phyloP scores from a whole-genome alignment of 2,888 invertebrate genomes.

The Rhagonycha lutea region DNA sequence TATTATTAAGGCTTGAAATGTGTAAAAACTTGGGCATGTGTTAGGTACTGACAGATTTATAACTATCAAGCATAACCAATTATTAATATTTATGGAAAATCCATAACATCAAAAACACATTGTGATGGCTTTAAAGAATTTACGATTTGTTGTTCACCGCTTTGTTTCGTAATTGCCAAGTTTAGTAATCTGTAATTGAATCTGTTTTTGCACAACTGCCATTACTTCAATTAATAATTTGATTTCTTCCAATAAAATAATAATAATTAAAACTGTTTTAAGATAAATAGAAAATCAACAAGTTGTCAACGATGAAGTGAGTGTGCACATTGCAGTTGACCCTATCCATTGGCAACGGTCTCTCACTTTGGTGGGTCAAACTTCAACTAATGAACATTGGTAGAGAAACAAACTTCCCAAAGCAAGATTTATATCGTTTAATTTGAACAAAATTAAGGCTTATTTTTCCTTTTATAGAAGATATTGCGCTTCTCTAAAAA shows the following conservation, averaged over 20 bases:
- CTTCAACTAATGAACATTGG: constrained; percentile 30
- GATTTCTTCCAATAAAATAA: not conserved
- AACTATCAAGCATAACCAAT: not conserved
- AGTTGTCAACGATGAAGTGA: constrained; percentile 38
- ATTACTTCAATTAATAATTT: not conserved
- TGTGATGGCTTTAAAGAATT: not conserved
- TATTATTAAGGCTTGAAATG: not conserved
- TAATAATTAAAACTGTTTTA: not conserved
- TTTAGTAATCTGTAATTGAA: not conserved
- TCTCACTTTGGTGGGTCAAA: constrained; percentile 25
- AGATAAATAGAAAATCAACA: constrained; percentile 37
- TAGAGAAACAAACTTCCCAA: constrained; percentile 27
- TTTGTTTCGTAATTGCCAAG: not conserved
- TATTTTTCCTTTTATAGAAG: constrained; percentile 25
- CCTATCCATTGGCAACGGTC: constrained; percentile 16
- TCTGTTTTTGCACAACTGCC: not conserved
- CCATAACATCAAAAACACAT: not conserved
- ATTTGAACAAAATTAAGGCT: constrained; percentile 28
- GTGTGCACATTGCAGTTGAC: constrained; percentile 30
- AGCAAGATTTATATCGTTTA: constrained; percentile 31
- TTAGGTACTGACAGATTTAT: not conserved
- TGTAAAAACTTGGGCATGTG: not conserved
- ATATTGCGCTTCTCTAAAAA: constrained; percentile 8
- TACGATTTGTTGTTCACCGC: not conserved
- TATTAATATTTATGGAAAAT: not conserved